Percentiles rank a stretch among this genome's conserved stretches.
Evolutionary conservation across 2,888 invertebrate species (phyloP).

Genomic region (Dendrolimus pini): DNA sequence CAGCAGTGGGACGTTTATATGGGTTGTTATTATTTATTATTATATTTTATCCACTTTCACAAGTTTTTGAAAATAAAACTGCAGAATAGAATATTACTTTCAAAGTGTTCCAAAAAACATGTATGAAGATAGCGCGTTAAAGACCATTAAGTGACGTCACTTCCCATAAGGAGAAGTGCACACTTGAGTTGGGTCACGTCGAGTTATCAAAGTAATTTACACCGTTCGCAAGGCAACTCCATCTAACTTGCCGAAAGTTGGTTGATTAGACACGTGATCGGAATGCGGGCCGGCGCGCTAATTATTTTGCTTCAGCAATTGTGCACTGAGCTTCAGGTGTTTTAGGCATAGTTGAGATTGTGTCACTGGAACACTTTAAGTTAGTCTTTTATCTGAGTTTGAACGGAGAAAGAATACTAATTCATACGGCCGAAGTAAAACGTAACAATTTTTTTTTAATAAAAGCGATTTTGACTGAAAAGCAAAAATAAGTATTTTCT

Average conservation of each 20-base stretch:
- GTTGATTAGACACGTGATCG: conserved; percentile 61
- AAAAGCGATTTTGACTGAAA: no score
- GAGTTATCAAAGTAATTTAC: conserved; percentile 57
- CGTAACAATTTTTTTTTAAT: no score
- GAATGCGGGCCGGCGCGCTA: conserved; percentile 28
- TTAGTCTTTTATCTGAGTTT: not conserved
- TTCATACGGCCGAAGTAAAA: not conserved
- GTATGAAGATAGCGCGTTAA: not conserved
- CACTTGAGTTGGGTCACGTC: conserved; percentile 48
- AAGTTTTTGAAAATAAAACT: no score
- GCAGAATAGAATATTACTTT: no score
- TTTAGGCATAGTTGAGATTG: not conserved
- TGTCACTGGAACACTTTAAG: not conserved
- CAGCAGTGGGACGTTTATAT: no score
- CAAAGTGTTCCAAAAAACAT: not conserved
- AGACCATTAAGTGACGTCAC: conserved; percentile 16
- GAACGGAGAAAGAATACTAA: not conserved
- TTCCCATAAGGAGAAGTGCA: conserved; percentile 28
- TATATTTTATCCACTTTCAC: no score
- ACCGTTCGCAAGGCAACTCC: conserved; percentile 49
- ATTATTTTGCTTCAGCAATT: conserved; percentile 27
- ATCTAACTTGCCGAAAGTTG: conserved; percentile 57
- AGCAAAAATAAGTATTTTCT: no score
- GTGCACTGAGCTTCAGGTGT: conserved; percentile 2
- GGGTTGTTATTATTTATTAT: no score